Base-by-base conservation (phyloP, 2,113 vertebrate species). In the Trichomycterus rosablanca region DNA sequence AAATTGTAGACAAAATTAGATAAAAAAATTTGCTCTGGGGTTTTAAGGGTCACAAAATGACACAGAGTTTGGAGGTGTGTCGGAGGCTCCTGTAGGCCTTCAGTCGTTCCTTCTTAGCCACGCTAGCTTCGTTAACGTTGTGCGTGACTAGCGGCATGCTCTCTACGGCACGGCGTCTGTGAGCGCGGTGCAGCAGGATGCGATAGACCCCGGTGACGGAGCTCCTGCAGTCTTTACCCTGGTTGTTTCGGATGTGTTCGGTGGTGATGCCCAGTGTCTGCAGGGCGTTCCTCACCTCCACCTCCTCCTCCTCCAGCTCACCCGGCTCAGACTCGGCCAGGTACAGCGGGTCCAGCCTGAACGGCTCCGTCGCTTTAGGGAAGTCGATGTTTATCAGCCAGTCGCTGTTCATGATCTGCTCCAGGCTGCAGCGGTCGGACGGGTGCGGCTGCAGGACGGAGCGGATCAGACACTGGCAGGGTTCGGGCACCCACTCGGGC, bases 41-140 rank as follows among this genome's bases (percentile, higher is more conserved):
- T 0, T 45, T 68, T 54, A 19, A 59, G 35, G 22, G 2, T 93
- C 86, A 97, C 84, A 98, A 87, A 88, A 97, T 89, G 12, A 86
- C 85, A 70, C 94, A 98, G 40, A 98, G 87, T 78, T 93, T 98
- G 15, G 95, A 98, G 1, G 94, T 93, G 67, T 95, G 89, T 61
- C 90, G 86, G 71, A 93, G 76, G 75, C 87, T 84, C 2, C 78
- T 82, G 66, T 87, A 90, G 37, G 88, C 80, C 50, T 76, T 79
- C 15, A 86, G 76, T 4, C 78, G 70, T 6, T 88, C 86, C 14
- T 89, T 93, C 72, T 85, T 92, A 1, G 54, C 20, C 1, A 59
- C 18, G 12, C 67, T 51, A 1, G 64, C 65, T 4, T 66, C 64
- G 9, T 11, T 78, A 3, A 76, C 86, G 16, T 83, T 81, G 1